Evolutionary conservation across 64 coral and sea anemone species (phyloP), one percentile per base, ranked within the genome.

Genomic region (Astreopora myriophthalma): DNA sequence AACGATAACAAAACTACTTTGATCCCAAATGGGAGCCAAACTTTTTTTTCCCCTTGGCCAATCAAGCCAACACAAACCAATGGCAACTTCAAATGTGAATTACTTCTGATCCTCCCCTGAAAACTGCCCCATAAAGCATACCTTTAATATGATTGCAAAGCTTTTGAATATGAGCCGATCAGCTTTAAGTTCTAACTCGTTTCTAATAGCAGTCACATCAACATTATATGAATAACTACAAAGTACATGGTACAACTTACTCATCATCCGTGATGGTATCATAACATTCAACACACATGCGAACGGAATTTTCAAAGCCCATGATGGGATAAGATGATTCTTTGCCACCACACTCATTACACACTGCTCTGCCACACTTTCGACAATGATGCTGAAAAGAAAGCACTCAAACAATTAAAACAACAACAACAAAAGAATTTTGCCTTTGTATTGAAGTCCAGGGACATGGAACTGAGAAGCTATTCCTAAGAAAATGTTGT

Each of bases 221-320:
- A 46, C 22, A 87, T 33, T 22, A 62, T 20, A 76, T 61, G 25
- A 11, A 35, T 6, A 73, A 32, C 81, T 12, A 27, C 28, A 55
- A 35, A 36, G 19, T 17, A 19, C 6, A 5, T 8, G 6, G 40
- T 55, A 19, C 51, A 34, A 95, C 97, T 88, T 94, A 99, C 97
- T 99, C 97, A 77, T 99, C 91, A 69, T 96, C 94, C 48, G 87
- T 99, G 22, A 99, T 79, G 0, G 76, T 67, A 28, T 94, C 94
- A 93, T 84, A 91, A 74, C 97, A 99, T 34, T 95, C 87, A 84
- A 80, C 79, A 40, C 97, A 99, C 11, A 95, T 38, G 19, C 97
- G 94, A 13, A 99, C 91, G 26, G 94, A 85, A 86, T 99, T 96
- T 69, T 99, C 97, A 85, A 93, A 99, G 8, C 97, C 97, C 82